A percentile compares a stretch with the other conserved stretches of the same genome.
Evolutionary conservation across 1,140 invertebrate species (phyloP).

Genomic region (Medauroidea extradentata): DNA sequence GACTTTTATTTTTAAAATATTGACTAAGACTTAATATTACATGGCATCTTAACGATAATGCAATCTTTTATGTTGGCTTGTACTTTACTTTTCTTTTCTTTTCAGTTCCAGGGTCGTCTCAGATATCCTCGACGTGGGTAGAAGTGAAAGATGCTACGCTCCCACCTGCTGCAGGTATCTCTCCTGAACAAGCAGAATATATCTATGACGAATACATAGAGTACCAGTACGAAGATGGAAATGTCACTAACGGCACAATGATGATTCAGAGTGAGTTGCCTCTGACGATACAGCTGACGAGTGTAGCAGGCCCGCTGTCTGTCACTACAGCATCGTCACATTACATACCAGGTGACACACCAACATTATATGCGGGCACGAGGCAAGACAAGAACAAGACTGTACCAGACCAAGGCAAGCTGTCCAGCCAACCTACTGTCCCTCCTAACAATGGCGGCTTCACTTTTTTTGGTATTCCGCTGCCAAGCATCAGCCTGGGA

Average conservation of each 20-base stretch:
- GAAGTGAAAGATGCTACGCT: conserved; percentile 37
- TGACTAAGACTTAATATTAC: no score
- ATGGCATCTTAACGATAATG: no score
- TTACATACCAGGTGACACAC: conserved; percentile 53
- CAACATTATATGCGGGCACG: conserved; percentile 59
- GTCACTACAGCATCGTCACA: conserved; percentile 37
- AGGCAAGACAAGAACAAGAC: conserved; percentile 42
- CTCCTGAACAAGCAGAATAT: conserved; percentile 68
- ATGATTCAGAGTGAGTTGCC: conserved; percentile 21
- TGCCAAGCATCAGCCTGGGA: conserved; percentile 65
- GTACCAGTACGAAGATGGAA: conserved; percentile 51
- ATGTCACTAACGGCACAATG: conserved; percentile 43
- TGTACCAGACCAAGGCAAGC: background rate
- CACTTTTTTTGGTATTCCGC: conserved; percentile 78
- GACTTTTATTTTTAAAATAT: no score
- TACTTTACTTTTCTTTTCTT: background rate
- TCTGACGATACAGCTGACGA: conserved; percentile 16
- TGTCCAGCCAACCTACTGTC: background rate
- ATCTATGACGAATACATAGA: conserved; percentile 78
- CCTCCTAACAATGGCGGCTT: conserved; percentile 45
- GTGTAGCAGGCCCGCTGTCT: conserved; percentile 11
- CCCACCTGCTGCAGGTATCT: conserved; percentile 10
- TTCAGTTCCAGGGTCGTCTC: conserved; percentile 28
- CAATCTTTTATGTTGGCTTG: no score
- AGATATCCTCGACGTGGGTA: conserved; percentile 48